These are phyloP conservation scores for Oncorhynchus masou DNA, from an alignment of 2,113 vertebrate genomes.

Conservation along the genomic window DNA sequence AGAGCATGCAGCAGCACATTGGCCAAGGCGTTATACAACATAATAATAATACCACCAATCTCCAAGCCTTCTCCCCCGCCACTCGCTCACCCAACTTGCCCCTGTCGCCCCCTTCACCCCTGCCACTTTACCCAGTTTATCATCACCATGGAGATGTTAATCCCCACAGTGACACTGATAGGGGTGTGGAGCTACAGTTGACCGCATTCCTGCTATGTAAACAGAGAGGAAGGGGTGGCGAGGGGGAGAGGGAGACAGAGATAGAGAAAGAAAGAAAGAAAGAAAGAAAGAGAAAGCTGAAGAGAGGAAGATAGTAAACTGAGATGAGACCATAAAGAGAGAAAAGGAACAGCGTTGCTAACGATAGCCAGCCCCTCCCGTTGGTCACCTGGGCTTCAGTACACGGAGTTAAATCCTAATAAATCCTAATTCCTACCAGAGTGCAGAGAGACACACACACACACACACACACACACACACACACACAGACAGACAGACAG, in stretches of 20 bases:
- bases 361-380: neutral
- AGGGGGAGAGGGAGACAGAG: neutral
- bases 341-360: neutral
- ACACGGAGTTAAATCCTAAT: constrained; percentile 41
- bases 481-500: constrained; percentile 2
- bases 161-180: constrained; percentile 20
- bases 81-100: too few relatives aligned
- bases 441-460: neutral
- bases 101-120: too few relatives aligned
- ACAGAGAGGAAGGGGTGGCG: neutral
- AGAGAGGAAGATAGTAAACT: neutral
- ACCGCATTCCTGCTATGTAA: constrained; percentile 1
- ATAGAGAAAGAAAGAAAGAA: neutral
- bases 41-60: too few relatives aligned
- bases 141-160: constrained; percentile 24
- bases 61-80: too few relatives aligned
- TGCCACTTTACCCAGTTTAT: neutral
- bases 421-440: constrained; percentile 45
- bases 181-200: constrained; percentile 19
- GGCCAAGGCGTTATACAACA: too few relatives aligned
- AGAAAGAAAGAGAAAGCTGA: neutral
- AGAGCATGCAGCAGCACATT: too few relatives aligned
- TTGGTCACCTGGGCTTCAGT: constrained; percentile 24
- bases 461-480: neutral
- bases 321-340: neutral